These are phyloP conservation scores for Busseola fusca DNA, from an alignment of 2,888 invertebrate genomes.

Conservation along the genomic window DNA sequence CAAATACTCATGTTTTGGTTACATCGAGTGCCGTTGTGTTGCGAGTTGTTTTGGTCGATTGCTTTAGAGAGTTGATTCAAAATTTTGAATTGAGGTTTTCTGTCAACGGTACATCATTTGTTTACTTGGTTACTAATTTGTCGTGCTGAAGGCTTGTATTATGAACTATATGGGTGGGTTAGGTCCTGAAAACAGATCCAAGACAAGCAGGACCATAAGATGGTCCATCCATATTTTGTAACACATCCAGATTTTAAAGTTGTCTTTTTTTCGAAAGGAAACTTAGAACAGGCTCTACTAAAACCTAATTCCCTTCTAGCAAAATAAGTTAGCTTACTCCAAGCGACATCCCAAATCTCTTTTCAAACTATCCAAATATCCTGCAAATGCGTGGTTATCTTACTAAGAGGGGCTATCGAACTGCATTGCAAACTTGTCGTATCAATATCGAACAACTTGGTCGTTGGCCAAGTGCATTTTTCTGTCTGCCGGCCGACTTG, in stretches of 20 bases:
- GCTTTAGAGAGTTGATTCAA: neutral
- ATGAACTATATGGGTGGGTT: too few relatives aligned
- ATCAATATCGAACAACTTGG: constrained; percentile 58
- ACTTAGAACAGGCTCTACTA: neutral
- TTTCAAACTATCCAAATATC: constrained; percentile 15
- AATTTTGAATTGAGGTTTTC: neutral
- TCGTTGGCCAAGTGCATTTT: constrained; percentile 56
- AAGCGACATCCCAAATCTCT: neutral
- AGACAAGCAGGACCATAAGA: too few relatives aligned
- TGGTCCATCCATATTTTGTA: neutral
- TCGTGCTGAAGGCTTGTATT: too few relatives aligned
- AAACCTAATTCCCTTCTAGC: neutral
- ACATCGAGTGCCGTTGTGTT: neutral
- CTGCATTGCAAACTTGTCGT: constrained; percentile 55
- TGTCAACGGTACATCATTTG: neutral
- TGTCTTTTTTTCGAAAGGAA: neutral
- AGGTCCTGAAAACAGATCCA: neutral
- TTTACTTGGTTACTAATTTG: too few relatives aligned
- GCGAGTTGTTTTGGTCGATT: neutral
- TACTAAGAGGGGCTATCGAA: constrained; percentile 40
- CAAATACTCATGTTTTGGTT: neutral
- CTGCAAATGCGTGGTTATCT: constrained; percentile 36
- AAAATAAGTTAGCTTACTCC: neutral
- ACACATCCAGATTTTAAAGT: too few relatives aligned
- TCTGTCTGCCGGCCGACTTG: constrained; percentile 39